A percentile compares a stretch with the other conserved stretches of the same genome.
These are phyloP conservation scores for Cladorhizidae sp. DNA, from an alignment of 37 sponge, comb jelly and placozoan genomes.

Conservation along the genomic window DNA sequence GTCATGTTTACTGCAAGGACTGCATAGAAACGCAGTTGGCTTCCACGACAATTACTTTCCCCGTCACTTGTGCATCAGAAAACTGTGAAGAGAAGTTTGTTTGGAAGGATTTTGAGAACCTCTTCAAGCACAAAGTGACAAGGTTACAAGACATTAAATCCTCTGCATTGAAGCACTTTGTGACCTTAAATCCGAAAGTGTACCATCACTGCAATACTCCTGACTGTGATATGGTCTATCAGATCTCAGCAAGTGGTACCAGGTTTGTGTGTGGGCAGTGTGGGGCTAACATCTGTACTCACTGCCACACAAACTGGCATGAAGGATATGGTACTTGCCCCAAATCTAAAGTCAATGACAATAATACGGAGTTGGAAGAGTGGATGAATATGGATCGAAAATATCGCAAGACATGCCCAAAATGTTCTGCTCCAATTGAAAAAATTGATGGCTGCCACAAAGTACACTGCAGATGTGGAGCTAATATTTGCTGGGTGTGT, in stretches of 20 bases:
- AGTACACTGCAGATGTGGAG: conserved; percentile 45
- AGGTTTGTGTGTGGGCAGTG: conserved; percentile 56
- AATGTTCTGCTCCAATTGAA: conserved; percentile 67
- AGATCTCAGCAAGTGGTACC: conserved; percentile 17
- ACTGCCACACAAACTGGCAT: conserved; percentile 59
- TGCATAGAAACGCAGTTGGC: conserved; percentile 55
- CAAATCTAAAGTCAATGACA: not conserved
- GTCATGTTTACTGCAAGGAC: conserved; percentile 64
- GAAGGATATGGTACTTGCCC: conserved; percentile 54
- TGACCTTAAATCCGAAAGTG: conserved; percentile 16
- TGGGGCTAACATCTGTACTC: conserved; percentile 46
- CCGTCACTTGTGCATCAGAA: conserved; percentile 63
- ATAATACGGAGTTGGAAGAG: not conserved
- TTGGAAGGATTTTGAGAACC: conserved; percentile 70
- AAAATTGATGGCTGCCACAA: conserved; percentile 60
- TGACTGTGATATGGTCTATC: conserved; percentile 66
- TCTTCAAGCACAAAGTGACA: conserved; percentile 21
- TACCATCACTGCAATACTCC: conserved; percentile 63
- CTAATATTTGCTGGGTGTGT: conserved; percentile 74
- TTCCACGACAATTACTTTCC: conserved; percentile 46
- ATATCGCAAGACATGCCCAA: conserved; percentile 54
- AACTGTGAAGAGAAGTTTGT: conserved; percentile 61
- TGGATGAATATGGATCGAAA: conserved; percentile 51
- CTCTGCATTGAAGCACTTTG: conserved; percentile 22
- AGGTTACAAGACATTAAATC: conserved; percentile 8